Conservation (phyloP, 2,888 invertebrate genomes). For the Conchocele bisecta region DNA sequence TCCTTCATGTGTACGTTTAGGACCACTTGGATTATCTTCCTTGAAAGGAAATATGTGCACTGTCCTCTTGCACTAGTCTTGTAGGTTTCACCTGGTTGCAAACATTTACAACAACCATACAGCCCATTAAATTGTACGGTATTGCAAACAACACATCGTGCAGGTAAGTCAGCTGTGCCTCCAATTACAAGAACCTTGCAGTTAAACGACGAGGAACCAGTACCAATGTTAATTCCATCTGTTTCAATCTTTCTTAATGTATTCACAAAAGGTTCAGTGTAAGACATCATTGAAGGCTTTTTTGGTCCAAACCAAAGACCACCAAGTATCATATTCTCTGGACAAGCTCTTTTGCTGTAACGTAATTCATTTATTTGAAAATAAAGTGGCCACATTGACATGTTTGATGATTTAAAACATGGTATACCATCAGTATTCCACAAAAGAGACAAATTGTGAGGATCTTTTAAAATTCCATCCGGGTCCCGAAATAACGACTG, state of each 20-base stretch:
- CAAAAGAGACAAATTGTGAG: background rate
- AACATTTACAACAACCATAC: conserved; percentile 43
- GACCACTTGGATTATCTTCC: background rate
- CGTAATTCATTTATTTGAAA: conserved; percentile 33
- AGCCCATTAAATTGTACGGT: conserved; percentile 50
- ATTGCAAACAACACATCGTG: conserved; percentile 45
- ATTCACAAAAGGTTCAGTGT: conserved; percentile 21
- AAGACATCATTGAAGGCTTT: conserved; percentile 31
- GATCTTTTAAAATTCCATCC: background rate
- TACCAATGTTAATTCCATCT: conserved; percentile 9
- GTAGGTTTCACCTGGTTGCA: conserved; percentile 40
- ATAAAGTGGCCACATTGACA: conserved; percentile 45
- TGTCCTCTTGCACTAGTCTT: conserved; percentile 40
- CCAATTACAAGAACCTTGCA: conserved; percentile 27
- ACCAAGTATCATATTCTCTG: conserved; percentile 39
- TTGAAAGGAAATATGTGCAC: conserved; percentile 49
- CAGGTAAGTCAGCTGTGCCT: conserved; percentile 58
- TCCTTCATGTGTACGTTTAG: conserved; percentile 9
- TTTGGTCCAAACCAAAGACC: conserved; percentile 45
- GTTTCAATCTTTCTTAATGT: conserved; percentile 25
- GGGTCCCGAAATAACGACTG: background rate
- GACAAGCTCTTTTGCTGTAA: conserved; percentile 16
- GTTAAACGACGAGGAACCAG: background rate
- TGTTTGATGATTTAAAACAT: conserved; percentile 44
- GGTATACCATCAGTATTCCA: conserved; percentile 45